A percentile compares a stretch with the other conserved stretches of the same genome.
Evolutionary conservation across 2,113 vertebrate genomes (phyloP).

Genomic region (Halcyon senegalensis): DNA sequence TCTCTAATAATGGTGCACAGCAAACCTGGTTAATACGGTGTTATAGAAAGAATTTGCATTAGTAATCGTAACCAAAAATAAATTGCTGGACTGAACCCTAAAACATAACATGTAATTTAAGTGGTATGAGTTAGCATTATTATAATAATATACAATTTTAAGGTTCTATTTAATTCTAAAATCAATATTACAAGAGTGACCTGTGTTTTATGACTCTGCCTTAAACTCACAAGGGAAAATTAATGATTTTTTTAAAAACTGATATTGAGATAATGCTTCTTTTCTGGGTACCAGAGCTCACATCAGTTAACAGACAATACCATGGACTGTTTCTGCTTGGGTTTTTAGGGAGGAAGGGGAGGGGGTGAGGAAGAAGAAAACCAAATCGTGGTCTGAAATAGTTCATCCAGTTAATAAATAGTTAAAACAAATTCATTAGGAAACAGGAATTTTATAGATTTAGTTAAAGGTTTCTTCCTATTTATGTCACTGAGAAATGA

Average conservation of each 20-base stretch:
- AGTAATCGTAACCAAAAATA: slow-evolving; percentile 1
- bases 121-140: neutral
- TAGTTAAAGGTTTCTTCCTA: slow-evolving; percentile 79
- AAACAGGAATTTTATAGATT: slow-evolving; percentile 78
- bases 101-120: neutral
- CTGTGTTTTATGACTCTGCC: neutral
- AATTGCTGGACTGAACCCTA: neutral
- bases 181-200: neutral
- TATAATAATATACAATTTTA: neutral
- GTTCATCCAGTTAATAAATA: slow-evolving; percentile 76
- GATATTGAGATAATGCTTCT: neutral
- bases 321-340: neutral
- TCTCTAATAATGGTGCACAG: slow-evolving; percentile 78
- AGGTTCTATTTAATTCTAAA: neutral
- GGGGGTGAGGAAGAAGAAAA: neutral
- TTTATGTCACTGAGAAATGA: slow-evolving; percentile 86
- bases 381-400: neutral
- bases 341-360: neutral
- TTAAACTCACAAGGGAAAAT: neutral
- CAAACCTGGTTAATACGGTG: slow-evolving; percentile 51
- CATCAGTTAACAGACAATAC: neutral
- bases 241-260: neutral
- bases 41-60: slow-evolving; percentile 45
- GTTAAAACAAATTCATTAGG: slow-evolving; percentile 82
- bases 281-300: neutral